These are phyloP conservation scores for Aphidius ervi DNA, from an alignment of 1,140 invertebrate species.

Conservation along the genomic window DNA sequence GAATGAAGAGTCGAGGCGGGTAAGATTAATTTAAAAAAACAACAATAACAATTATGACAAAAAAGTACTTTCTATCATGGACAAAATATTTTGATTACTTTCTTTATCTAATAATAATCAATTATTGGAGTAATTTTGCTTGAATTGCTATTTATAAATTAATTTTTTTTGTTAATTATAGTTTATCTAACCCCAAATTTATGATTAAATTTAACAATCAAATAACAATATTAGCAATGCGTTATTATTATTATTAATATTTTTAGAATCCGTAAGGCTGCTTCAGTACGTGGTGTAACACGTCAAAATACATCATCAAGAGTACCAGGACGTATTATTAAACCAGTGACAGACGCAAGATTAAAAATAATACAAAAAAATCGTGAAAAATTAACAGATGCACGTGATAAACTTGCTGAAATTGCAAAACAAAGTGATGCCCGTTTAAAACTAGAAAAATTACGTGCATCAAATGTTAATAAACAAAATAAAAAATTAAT, in stretches of 20 bases:
- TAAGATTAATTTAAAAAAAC: conserved; percentile 1
- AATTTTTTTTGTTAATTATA: too few species aligned
- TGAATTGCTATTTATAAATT: too few species aligned
- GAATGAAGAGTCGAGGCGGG: conserved; percentile 16
- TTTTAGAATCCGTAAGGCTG: conserved; percentile 5
- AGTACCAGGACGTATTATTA: conserved; percentile 19
- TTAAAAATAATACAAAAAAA: conserved; percentile 68
- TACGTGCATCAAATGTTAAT: conserved; percentile 43
- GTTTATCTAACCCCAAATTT: too few species aligned
- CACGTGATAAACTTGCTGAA: conserved; percentile 65
- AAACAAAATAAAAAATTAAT: conserved; percentile 32
- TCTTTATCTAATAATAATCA: neutral
- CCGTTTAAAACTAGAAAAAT: conserved; percentile 57
- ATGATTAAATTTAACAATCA: too few species aligned
- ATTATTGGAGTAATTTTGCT: too few species aligned
- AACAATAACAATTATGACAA: too few species aligned
- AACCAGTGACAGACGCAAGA: conserved; percentile 59
- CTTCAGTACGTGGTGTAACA: neutral
- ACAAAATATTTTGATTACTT: neutral
- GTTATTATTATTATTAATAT: neutral
- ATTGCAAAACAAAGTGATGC: conserved; percentile 65
- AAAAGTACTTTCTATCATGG: neutral
- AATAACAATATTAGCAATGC: neutral
- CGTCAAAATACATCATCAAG: conserved; percentile 10
- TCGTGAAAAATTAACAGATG: conserved; percentile 62